A percentile compares a stretch with the other conserved stretches of the same genome.
Evolutionary conservation across 2,113 vertebrate species (phyloP).

Genomic region (Cacatua alba): DNA sequence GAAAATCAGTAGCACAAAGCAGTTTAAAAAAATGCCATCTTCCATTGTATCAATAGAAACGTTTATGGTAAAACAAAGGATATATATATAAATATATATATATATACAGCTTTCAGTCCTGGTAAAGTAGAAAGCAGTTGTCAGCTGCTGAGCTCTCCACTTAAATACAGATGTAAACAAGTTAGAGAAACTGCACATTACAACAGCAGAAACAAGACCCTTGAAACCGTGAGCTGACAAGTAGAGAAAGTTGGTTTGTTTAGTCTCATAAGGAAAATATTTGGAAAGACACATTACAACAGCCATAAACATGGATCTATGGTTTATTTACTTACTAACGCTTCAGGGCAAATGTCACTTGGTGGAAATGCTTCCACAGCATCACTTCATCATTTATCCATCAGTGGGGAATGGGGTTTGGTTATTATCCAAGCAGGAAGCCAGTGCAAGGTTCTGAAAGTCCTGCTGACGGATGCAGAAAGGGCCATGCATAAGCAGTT

Average conservation of each 20-base stretch:
- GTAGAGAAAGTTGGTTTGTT: not conserved
- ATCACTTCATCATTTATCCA: not conserved
- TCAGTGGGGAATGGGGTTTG: not conserved
- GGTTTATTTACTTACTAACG: not conserved
- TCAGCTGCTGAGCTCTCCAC: not conserved
- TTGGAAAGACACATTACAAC: not conserved
- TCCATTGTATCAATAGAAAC: not conserved
- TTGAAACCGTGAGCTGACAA: not conserved
- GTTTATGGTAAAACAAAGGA: not conserved
- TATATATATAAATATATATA: not conserved
- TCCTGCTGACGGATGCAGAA: fast-evolving
- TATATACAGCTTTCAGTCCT: not conserved
- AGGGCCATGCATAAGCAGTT: not conserved
- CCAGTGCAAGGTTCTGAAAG: not conserved
- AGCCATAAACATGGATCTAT: not conserved
- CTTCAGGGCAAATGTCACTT: not conserved
- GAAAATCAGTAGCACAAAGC: not conserved
- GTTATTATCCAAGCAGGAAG: not conserved
- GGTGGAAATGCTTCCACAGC: not conserved
- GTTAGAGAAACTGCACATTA: not conserved
- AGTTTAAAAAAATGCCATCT: not conserved
- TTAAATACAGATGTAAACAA: slow-evolving; percentile 24
- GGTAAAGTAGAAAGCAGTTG: not conserved
- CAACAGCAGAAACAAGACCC: not conserved
- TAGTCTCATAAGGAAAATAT: slow-evolving; percentile 35